These are phyloP conservation scores for Manacus vitellinus DNA, from an alignment of 2,113 vertebrate genomes.

Conservation along the genomic window DNA sequence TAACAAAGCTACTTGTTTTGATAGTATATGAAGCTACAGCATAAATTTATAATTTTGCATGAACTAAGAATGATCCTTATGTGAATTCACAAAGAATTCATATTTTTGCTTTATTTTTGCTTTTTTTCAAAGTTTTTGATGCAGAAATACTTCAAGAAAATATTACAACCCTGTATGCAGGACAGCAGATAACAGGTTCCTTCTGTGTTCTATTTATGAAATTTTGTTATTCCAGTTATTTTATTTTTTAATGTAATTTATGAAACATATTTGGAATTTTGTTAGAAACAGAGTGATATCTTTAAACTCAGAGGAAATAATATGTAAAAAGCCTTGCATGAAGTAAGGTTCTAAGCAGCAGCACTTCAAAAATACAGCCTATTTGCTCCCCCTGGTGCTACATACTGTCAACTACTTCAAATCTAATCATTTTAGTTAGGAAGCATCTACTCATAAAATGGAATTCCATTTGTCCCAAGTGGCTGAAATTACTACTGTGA, in stretches of 20 bases:
- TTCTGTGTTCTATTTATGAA: neutral
- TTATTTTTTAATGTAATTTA: neutral
- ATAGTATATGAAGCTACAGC: neutral
- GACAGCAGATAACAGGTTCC: neutral
- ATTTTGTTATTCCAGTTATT: neutral
- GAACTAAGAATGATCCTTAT: neutral
- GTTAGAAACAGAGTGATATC: neutral
- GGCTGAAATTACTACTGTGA: neutral
- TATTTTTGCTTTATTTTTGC: neutral
- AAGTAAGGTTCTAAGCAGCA: neutral
- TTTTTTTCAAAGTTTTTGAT: neutral
- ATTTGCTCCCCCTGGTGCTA: constrained; percentile 56
- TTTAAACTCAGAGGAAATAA: neutral
- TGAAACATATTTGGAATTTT: neutral
- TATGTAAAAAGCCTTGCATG: neutral
- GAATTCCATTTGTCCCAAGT: neutral
- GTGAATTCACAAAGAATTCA: neutral
- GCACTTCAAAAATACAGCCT: neutral
- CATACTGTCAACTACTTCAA: neutral
- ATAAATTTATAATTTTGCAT: neutral
- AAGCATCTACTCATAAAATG: neutral
- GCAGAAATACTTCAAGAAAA: neutral
- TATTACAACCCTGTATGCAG: neutral
- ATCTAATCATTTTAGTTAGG: neutral
- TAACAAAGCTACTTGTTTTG: neutral